These are phyloP conservation scores for Amphilophus citrinellus DNA, from an alignment of 2,113 vertebrate genomes.

Conservation along the genomic window DNA sequence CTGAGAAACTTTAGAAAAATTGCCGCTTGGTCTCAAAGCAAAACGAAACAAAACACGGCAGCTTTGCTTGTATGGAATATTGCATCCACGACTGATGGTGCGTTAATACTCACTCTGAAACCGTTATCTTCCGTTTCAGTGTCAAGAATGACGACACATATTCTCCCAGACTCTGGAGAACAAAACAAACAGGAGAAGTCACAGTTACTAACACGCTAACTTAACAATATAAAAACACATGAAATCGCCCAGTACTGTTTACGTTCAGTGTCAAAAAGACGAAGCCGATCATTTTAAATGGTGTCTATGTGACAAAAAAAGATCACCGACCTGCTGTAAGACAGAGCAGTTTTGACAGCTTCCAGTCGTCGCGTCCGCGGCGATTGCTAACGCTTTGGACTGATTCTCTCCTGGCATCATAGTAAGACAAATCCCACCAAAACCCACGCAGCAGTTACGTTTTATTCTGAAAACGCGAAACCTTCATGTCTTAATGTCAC, in stretches of 20 bases:
- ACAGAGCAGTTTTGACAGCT: slow-evolving; percentile 88
- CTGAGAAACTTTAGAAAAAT: neutral
- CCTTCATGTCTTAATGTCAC: neutral
- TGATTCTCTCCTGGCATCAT: slow-evolving; percentile 96
- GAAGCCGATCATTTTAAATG: neutral
- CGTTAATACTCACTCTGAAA: slow-evolving; percentile 89
- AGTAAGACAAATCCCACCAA: slow-evolving; percentile 45
- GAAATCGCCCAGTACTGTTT: neutral
- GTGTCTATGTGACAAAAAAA: neutral
- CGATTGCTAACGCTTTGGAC: slow-evolving; percentile 79
- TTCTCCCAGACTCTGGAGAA: slow-evolving; percentile 89
- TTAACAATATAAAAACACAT: neutral
- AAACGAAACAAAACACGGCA: neutral
- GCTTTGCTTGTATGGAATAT: neutral
- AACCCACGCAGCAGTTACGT: neutral
- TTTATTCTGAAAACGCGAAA: neutral
- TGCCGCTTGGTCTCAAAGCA: neutral
- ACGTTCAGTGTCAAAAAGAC: neutral
- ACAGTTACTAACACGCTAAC: neutral
- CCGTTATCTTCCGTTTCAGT: slow-evolving; percentile 94
- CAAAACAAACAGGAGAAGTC: neutral
- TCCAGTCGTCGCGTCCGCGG: slow-evolving; percentile 79
- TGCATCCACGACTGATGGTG: neutral
- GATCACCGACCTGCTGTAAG: slow-evolving; percentile 84
- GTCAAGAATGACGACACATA: slow-evolving; percentile 91